Evolutionary conservation across 2,888 invertebrate species (phyloP), one percentile per base, ranked within the genome.

Genomic region (Cephus pulcher): DNA sequence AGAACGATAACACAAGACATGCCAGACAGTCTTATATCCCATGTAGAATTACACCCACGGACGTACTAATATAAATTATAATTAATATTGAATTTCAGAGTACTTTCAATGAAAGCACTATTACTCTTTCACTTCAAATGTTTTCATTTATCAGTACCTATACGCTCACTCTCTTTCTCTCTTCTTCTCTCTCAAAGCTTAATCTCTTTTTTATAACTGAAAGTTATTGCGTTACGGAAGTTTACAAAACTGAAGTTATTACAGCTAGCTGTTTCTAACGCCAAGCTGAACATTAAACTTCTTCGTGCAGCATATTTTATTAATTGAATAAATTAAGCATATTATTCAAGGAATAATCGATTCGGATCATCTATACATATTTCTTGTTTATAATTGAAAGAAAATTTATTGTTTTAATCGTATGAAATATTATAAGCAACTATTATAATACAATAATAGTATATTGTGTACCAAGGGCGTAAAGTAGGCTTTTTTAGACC

Each of bases 201-300:
- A 69, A 11, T 11, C 1, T 70, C 68, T 30, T 23, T 40, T 71
- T 77, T 74, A 23, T n/a, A 75, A 37, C 30, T 34, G 75, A 37
- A 75, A 77, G 77, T 77, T 79, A 75, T 79, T 79, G 77, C 79
- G n/a, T 79, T 69, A 32, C 32, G n/a, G 35, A 77, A 74, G 40
- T 69, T 75, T 37, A 11, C 37, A 30, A 40, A 74, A 35, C 74
- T 32, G 11, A 69, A 77, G 23, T 56, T 23, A 56, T 56, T 56
- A 23, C 15, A 56, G 23, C 56, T 23, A 23, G 23, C 23, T 56
- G 56, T 56, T 23, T 56, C 56, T 56, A 56, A 56, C 23, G 23
- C 56, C 23, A 56, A 56, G 56, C 56, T 56, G 23, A 56, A 23
- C 56, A 23, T 56, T 56, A 6, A 23, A 23, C 56, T 23, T 56